These are phyloP conservation scores for Neodiprion virginianus DNA, from an alignment of 1,140 invertebrate species.

Conservation along the genomic window DNA sequence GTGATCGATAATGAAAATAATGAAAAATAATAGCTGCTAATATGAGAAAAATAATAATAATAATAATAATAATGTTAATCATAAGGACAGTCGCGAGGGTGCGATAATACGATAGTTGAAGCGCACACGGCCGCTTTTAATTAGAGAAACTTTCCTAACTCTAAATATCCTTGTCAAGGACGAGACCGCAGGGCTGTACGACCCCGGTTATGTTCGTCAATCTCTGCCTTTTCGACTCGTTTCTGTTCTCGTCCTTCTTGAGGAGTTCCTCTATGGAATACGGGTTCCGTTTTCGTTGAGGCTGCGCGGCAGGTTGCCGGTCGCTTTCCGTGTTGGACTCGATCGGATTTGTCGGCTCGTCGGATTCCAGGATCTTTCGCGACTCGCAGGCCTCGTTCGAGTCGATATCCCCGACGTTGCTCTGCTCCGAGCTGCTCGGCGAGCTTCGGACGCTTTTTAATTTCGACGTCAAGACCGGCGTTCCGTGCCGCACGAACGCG, in stretches of 20 bases:
- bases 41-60: background rate
- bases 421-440: constrained; percentile 1
- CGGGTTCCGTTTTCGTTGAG: constrained; percentile 74
- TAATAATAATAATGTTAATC: background rate
- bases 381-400: constrained; percentile 24
- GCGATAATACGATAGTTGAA: background rate
- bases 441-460: constrained; percentile 36
- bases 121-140: background rate
- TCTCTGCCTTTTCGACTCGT: constrained; percentile 47
- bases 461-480: constrained; percentile 38
- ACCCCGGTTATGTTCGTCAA: constrained; percentile 44
- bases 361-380: constrained; percentile 24
- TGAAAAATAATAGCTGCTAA: background rate
- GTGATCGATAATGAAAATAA: background rate
- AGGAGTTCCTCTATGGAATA: constrained; percentile 87
- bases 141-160: background rate
- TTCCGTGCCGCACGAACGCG: constrained; percentile 49
- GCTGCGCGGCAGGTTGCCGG: constrained; percentile 37
- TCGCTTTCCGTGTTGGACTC: constrained; percentile 39
- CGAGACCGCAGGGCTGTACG: constrained; percentile 57
- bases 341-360: constrained; percentile 14
- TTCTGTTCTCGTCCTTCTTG: constrained; percentile 75
- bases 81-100: background rate
- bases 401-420: constrained; percentile 38
- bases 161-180: constrained; percentile 51